phyloP scores from a whole-genome alignment of 2,113 vertebrate species.

The Microtus ochrogaster region DNA sequence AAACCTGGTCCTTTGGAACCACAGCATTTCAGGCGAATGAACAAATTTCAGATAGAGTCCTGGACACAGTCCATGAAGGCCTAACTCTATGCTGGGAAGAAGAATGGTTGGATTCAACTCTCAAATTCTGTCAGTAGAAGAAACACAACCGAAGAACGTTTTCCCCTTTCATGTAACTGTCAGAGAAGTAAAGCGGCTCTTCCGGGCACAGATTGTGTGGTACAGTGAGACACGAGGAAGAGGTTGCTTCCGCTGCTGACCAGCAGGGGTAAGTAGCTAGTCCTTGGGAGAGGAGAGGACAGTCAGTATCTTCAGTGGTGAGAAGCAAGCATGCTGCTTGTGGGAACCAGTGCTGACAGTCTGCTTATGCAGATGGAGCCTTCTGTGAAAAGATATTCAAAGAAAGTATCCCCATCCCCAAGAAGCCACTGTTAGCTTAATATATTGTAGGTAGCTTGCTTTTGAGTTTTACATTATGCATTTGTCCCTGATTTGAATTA shows the following conservation, averaged over 20 bases:
- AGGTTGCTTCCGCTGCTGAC: background rate
- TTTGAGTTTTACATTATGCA: background rate
- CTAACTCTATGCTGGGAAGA: background rate
- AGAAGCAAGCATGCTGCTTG: background rate
- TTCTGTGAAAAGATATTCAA: background rate
- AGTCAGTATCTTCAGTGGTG: background rate
- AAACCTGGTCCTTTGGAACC: background rate
- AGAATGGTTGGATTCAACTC: background rate
- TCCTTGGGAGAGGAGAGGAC: background rate
- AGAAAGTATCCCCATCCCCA: conserved; percentile 35
- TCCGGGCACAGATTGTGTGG: background rate
- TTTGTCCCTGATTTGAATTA: background rate
- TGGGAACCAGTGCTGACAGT: background rate
- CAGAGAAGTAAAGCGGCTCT: background rate
- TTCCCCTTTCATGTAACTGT: background rate
- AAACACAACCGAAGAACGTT: background rate
- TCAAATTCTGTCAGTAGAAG: background rate
- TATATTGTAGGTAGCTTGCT: background rate
- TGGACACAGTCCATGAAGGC: background rate
- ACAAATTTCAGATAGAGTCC: background rate
- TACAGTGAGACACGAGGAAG: background rate
- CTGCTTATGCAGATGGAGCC: background rate
- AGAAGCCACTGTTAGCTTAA: conserved; percentile 74
- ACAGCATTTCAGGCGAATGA: background rate
- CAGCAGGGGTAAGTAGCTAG: background rate